Base-by-base conservation (phyloP, 1,140 invertebrate species). In the Caenorhabditis brenneri region DNA sequence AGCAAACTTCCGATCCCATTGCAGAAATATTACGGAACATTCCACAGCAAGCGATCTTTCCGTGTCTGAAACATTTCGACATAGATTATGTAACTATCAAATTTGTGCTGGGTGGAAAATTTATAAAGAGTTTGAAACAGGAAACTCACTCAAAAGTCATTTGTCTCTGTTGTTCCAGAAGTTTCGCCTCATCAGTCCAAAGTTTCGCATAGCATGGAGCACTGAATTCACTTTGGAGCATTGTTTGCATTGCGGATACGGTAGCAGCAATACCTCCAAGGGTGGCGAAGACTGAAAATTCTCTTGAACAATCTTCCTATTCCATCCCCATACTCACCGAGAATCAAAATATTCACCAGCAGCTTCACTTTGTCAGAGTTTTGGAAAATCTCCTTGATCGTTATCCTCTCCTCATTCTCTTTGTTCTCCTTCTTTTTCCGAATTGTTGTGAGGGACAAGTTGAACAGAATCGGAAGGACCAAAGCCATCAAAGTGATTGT, bases 401-500 rank as follows among this genome's bases (percentile, higher is more conserved):
- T 29, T 22, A 65, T 27, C 12, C 31, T 79, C 27, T 53, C 33
- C 6, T 51, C 48, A 31, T 69, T n/a, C 6, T 42, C n/a, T 16
- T 46, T 49, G 27, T 83, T 58, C 58, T 51, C 39, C 42, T 15
- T 58, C 36, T 81, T 85, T 10, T 74, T 78, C 2, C 33, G 19
- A 39, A 31, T 55, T 24, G 86, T 80, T 16, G 55, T 86, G 39
- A 88, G 49, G 9, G 42, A 81, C 16, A 86, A 79, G 48, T 87
- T 84, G 80, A 87, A 87, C 1, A 87, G 24, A 36, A 49, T 46
- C 19, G 91, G 91, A 24, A 88, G 87, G 19, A 91, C 85, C 55
- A 90, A 89, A 9, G 88, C 88, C 58, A 89, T 84, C 12, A 91
- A 65, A 0, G 90, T 89, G 9, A 88, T 89, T 51, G 91, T 91